Base-by-base conservation (phyloP, 92 coral and sea anemone species). In the Bergia puertoricense region DNA sequence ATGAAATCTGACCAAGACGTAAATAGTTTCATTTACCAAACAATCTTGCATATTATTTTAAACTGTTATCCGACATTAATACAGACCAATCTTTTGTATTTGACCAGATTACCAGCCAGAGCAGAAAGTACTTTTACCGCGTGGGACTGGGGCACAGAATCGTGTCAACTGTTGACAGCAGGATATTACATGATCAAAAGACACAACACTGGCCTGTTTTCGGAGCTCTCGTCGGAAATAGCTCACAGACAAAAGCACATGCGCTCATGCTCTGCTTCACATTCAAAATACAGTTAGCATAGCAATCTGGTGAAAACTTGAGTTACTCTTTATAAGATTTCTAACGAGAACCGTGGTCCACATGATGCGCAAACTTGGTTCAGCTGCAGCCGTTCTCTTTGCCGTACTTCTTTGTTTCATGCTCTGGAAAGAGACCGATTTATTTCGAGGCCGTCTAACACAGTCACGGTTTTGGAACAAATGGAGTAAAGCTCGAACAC, bases 391-490 rank as follows among this genome's bases (percentile, higher is more conserved):
- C 30, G 78, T 42, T 15, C 37, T 84, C 44, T 48, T 84, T 30
- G 68, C 71, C 13, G 18, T 71, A n/a, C 87, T 84, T 14, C 30
- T 84, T 15, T 71, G 77, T 10, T 84, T 84, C 74, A 84, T 84
- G 87, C 30, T 84, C 67, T 84, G 87, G 87, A 84, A 84, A 72
- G 87, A 84, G 30, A 84, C 77, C 4, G 87, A 44, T 11, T 37
- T 84, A 10, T 71, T 84, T 46, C 79, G 78, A 37, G 79, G 62
- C 65, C 79, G 51, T 14, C 62, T 18, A 36, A 67, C 41, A n/a
- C 86, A 46, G 46, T 82, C 39, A 18, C 18, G 77, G 48, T 54
- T 54, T 84, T 84, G 87, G 87, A 84, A 45, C 56, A 69, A 72
- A 36, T 84, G n/a, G 79, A 3, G 10, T 1, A 45, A 40, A 36